Base-by-base conservation (phyloP, 2,113 vertebrate genomes). In the Haemorhous mexicanus region DNA sequence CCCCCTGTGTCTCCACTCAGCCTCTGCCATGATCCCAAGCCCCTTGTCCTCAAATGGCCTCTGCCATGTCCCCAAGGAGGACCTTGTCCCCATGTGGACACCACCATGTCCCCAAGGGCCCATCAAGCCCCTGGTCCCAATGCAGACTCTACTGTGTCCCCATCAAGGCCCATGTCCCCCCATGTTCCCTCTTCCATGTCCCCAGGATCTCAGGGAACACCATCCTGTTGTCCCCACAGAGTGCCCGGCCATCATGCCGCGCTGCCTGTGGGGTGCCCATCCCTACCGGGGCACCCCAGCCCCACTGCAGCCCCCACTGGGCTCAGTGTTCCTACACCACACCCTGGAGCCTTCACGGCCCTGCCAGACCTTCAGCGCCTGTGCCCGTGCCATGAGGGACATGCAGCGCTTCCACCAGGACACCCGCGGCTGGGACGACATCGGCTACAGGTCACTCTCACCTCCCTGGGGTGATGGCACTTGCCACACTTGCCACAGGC, bases 401-500 rank as follows among this genome's bases (percentile, higher is more conserved):
- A 99, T 99, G 98, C 99, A 99, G 89, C 95, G 50, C 22, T 99
- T 98, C 97, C 99, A 99, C 95, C 99, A 99, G 95, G 93, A 98
- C 4, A 93, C 74, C 5, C 93, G 95, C 0, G 97, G 97, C 74
- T 99, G 99, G 99, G 96, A 98, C 0, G 99, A 99, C 97, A 99
- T 99, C 1, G 99, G 99, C 39, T 99, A 99, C 98, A 99, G 98
- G 99, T 99, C 6, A 11, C 16, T 14, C 9, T 4, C 30, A 24
- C 30, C 41, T 24, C 59, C 21, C 30, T 1, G 5, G 39, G 62
- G 39, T 2, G 14, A 30, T 24, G 44, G 44, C 24, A 43, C 23
- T 23, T 1, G 4, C 35, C 35, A 27, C 24, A 43, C 23, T 23
- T 1, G 4, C 35, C 35, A 27, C 0, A 0, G 19, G 35, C 12